These are phyloP conservation scores for Scaptomyza flava DNA, from an alignment of 2,888 invertebrate genomes.

Conservation along the genomic window DNA sequence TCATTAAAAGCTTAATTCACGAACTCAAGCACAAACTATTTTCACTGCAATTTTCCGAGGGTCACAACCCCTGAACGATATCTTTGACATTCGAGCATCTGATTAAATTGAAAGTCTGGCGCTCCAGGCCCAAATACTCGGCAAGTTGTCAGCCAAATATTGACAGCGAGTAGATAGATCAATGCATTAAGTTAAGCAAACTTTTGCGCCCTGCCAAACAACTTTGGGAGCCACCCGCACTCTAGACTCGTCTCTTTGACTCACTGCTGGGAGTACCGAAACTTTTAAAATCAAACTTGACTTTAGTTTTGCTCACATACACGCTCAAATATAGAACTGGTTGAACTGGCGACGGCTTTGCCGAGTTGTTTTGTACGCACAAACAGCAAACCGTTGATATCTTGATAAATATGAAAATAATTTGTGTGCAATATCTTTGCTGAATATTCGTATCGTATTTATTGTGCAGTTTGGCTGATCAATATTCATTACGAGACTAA, in stretches of 20 bases:
- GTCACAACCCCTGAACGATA: conserved; percentile 14
- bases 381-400: conserved; percentile 21
- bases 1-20: conserved; percentile 12
- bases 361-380: conserved; percentile 11
- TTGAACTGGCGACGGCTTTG: background rate
- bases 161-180: conserved; percentile 68
- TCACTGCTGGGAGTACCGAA: conserved; percentile 44
- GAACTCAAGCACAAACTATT: conserved; percentile 35
- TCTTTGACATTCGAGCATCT: conserved; percentile 60
- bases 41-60: conserved; percentile 29
- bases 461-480: conserved; percentile 53
- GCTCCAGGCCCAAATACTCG: conserved; percentile 34
- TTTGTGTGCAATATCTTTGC: conserved; percentile 30
- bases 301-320: conserved; percentile 56
- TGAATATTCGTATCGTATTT: conserved; percentile 30
- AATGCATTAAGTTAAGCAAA: conserved; percentile 68
- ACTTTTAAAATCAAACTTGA: conserved; percentile 74
- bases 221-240: conserved; percentile 20
- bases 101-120: conserved; percentile 71
- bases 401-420: conserved; percentile 65
- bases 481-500: conserved; percentile 68
- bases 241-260: conserved; percentile 48
- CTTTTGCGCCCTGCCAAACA: conserved; percentile 33
- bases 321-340: conserved; percentile 1
- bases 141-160: conserved; percentile 73